Evolutionary conservation across 2,888 invertebrate genomes (phyloP), one percentile per base, ranked within the genome.

Genomic region (Pecten maximus): DNA sequence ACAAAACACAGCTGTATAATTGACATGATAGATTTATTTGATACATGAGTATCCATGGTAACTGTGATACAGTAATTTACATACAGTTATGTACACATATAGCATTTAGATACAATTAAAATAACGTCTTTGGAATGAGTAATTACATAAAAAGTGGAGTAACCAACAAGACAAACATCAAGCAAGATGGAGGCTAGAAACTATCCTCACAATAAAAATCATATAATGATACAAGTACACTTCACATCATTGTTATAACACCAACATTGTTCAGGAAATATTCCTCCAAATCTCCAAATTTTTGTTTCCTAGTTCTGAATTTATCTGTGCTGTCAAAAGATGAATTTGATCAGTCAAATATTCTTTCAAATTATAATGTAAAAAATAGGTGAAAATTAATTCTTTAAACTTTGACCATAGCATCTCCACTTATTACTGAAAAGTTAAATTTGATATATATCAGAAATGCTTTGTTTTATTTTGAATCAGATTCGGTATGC

Each of bases 101-200:
- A 60, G 60, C 16, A 60, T 35, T 74, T 74, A 74, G 35, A 35
- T 74, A 74, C 74, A 74, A 74, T 28, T 74, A 74, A 74, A 74
- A 74, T 74, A 74, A 74, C 23, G 74, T 74, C 74, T 74, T 74
- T 74, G 74, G 74, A 74, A 74, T 74, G 74, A 74, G 74, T 74
- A 74, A 74, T 74, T 74, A 74, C 74, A 74, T 74, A 74, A 35
- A 74, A 28, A 74, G 35, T 74, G 35, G 35, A 35, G 74, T 35
- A 74, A 74, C 28, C 35, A 74, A 74, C 74, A 74, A 74, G 74
- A 74, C 74, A 74, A 74, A 74, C 74, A 74, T 74, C 74, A 74
- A 74, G 35, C 74, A 74, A 74, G 12, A 74, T 35, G 35, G 74
- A 74, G 74, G 74, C 74, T 74, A 0, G 74, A 35, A 28, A 74